These are phyloP conservation scores for Rhodeus uyekii DNA, from an alignment of 2,797 vertebrate species.

Conservation along the genomic window DNA sequence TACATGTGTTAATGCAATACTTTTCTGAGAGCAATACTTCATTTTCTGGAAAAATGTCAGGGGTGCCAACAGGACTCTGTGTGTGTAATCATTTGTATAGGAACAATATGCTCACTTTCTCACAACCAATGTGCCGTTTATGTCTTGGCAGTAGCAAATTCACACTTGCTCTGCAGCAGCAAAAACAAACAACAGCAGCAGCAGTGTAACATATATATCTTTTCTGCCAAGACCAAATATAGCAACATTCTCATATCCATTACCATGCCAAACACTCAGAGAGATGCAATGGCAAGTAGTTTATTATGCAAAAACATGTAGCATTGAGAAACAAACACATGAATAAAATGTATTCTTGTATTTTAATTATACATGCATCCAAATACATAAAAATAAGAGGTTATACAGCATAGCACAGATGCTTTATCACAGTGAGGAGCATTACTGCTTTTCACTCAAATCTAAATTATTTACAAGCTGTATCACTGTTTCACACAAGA, in stretches of 20 bases:
- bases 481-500: not conserved
- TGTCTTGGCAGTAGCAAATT: too few relatives aligned
- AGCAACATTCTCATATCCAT: not conserved
- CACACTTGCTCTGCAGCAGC: too few relatives aligned
- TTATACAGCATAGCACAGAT: slow-evolving; percentile 7
- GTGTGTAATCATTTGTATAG: too few relatives aligned
- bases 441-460: not conserved
- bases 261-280: not conserved
- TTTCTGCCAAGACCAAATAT: not conserved
- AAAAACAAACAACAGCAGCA: not conserved
- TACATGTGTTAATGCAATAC: too few relatives aligned
- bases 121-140: too few relatives aligned
- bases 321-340: not conserved
- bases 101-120: too few relatives aligned
- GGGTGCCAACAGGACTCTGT: too few relatives aligned
- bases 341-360: not conserved
- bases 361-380: slow-evolving; percentile 35
- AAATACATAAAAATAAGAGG: not conserved
- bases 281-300: not conserved
- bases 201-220: too few relatives aligned
- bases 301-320: not conserved
- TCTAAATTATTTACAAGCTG: not conserved
- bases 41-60: too few relatives aligned
- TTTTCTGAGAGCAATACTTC: too few relatives aligned
- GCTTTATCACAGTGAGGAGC: slow-evolving; percentile 29